Evolutionary conservation across 2,888 invertebrate genomes (phyloP).

Genomic region (Empis livida): DNA sequence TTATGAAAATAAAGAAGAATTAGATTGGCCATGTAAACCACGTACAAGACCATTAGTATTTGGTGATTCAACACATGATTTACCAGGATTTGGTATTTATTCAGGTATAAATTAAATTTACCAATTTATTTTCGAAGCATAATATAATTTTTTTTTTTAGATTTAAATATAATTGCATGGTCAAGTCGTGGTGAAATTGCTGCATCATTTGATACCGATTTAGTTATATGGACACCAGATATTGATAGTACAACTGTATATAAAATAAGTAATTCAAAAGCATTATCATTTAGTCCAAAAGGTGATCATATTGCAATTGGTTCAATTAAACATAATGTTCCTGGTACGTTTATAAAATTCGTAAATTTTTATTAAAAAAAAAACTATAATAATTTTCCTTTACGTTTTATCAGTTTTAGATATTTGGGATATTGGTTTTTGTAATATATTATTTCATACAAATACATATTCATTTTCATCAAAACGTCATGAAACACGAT

Average conservation of each 20-base stretch:
- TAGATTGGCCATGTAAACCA: constrained; percentile 31
- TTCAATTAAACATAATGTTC: neutral
- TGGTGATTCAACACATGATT: constrained; percentile 28
- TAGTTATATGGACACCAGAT: neutral
- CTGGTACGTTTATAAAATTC: neutral
- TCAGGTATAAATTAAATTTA: constrained; percentile 20
- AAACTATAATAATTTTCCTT: neutral
- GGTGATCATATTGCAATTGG: neutral
- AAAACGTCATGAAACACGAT: neutral
- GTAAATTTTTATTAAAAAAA: neutral
- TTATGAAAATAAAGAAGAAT: constrained; percentile 11
- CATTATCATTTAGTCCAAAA: neutral
- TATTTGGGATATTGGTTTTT: neutral
- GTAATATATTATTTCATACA: neutral
- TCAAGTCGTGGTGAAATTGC: neutral
- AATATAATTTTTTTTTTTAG: neutral
- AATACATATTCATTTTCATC: neutral
- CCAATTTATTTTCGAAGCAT: neutral
- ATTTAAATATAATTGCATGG: neutral
- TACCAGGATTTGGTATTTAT: constrained; percentile 21
- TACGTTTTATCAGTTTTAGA: neutral
- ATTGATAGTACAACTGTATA: neutral
- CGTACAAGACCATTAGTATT: constrained; percentile 23
- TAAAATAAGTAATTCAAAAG: neutral
- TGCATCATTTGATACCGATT: neutral